Evolutionary conservation across 2,888 invertebrate species (phyloP), one percentile per base, ranked within the genome.

Genomic region (Drosophila conformis): DNA sequence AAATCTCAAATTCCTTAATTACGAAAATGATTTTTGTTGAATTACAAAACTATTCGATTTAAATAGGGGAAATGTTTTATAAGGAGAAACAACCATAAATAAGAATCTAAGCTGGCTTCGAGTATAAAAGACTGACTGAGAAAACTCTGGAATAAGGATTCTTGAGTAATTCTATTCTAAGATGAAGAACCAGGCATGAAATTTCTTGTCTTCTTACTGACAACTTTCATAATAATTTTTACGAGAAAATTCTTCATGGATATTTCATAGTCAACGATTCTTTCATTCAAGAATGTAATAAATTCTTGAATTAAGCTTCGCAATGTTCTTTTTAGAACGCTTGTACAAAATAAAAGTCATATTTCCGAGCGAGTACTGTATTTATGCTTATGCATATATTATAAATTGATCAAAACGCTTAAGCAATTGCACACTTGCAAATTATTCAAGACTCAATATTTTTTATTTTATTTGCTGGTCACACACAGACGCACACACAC

Each of bases 371-470:
- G 25, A 46, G 13, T 15, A 21, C 15, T 53, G 29, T 29, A 21
- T 31, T n/a, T n/a, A 13, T 31, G 13, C 10, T 13, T 13, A 6
- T 18, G 6, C 38, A 18, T 36, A 33, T 27, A 1, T 18, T 1
- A 56, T 21, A 38, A n/a, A 48, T 49, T 46, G 31, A 49, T 66
- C 40, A 73, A 73, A 58, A 48, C 48, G 58, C 66, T 73, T 60
- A 60, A 57, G 31, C 42, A 53, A 49, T 51, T 62, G 61, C 53
- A 76, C 65, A 63, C 65, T 76, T 79, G 73, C 73, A 73, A 79
- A 85, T 83, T 87, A 73, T 83, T 76, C 54, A 80, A 87, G 83
- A 76, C 66, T 71, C 73, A 82, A 82, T 42, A 82, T 65, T 73
- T 73, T 78, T 69, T 64, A 60, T 80, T 76, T 68, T 66, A 66